Conservation (phyloP, 2,888 invertebrate genomes). For the Drosophila heteroneura region DNA sequence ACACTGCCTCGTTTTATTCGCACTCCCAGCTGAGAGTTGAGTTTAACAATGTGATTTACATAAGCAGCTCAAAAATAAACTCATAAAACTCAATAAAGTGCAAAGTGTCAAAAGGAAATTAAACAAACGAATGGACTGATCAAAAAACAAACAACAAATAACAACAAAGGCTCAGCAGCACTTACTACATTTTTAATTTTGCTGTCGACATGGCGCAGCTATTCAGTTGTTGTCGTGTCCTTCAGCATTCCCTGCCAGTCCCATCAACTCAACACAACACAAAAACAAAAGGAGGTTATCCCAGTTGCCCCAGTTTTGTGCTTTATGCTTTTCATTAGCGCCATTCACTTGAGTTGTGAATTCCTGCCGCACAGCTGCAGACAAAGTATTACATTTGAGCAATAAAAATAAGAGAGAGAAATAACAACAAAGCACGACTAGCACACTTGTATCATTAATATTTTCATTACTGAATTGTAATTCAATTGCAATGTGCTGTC, state of each 20-base stretch:
- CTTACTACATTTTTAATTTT: constrained; percentile 32
- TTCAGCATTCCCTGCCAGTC: constrained; percentile 10
- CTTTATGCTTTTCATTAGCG: constrained; percentile 71
- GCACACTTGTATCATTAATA: neutral
- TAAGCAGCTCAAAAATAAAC: constrained; percentile 69
- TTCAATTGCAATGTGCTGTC: neutral
- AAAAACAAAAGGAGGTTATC: constrained; percentile 21
- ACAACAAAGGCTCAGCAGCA: neutral
- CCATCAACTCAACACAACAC: neutral
- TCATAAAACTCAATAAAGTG: constrained; percentile 68
- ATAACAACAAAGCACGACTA: neutral
- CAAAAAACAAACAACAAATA: neutral
- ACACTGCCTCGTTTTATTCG: constrained; percentile 18
- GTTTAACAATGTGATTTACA: constrained; percentile 74
- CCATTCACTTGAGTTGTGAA: constrained; percentile 66
- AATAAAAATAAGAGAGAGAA: constrained; percentile 14
- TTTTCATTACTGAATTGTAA: neutral
- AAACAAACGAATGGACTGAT: constrained; percentile 30
- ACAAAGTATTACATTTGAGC: constrained; percentile 31
- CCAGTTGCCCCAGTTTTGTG: constrained; percentile 24
- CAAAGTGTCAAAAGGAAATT: constrained; percentile 65
- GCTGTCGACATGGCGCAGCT: constrained; percentile 21
- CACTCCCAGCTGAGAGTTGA: constrained; percentile 29
- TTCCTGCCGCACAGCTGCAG: constrained; percentile 38
- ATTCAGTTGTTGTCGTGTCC: constrained; percentile 25